phyloP scores from a whole-genome alignment of 2,113 vertebrate species.

The Oryzias celebensis region DNA sequence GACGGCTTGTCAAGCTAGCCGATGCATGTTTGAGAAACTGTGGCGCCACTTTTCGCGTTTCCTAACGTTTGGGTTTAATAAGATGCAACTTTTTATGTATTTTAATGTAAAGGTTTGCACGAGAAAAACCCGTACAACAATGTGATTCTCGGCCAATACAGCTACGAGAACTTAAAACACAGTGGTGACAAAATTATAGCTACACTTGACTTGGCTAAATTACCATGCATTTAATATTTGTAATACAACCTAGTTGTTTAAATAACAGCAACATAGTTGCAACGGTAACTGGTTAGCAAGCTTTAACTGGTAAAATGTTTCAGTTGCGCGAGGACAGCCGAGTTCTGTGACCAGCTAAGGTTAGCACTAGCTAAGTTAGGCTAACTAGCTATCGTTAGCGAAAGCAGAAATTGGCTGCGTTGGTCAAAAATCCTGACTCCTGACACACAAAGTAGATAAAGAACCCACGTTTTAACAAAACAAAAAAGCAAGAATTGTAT shows the following conservation, averaged over 20 bases:
- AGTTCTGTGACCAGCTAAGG: constrained; percentile 35
- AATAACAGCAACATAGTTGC: constrained; percentile 30
- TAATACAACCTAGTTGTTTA: constrained; percentile 5
- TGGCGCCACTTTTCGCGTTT: not conserved
- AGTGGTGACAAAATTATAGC: too few species aligned
- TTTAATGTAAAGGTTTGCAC: too few species aligned
- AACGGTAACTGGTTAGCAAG: constrained; percentile 22
- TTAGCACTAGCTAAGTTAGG: constrained; percentile 54
- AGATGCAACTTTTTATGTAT: too few species aligned
- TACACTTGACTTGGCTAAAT: too few species aligned
- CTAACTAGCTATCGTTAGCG: constrained; percentile 27
- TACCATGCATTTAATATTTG: constrained; percentile 13
- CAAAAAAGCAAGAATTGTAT: too few species aligned
- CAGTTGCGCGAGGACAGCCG: constrained; percentile 48
- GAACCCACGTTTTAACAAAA: not conserved
- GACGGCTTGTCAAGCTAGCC: constrained; percentile 25
- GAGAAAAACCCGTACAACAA: not conserved
- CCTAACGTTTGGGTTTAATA: too few species aligned
- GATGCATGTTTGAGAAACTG: constrained; percentile 22
- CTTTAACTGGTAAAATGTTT: constrained; percentile 35
- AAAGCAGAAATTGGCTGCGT: not conserved
- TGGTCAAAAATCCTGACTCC: not conserved
- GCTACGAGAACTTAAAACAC: constrained; percentile 10
- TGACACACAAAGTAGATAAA: not conserved
- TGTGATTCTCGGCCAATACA: not conserved